A percentile compares a stretch with the other conserved stretches of the same genome.
phyloP scores from a whole-genome alignment of 2,888 invertebrate species.

The Steinernema carpocapsae region DNA sequence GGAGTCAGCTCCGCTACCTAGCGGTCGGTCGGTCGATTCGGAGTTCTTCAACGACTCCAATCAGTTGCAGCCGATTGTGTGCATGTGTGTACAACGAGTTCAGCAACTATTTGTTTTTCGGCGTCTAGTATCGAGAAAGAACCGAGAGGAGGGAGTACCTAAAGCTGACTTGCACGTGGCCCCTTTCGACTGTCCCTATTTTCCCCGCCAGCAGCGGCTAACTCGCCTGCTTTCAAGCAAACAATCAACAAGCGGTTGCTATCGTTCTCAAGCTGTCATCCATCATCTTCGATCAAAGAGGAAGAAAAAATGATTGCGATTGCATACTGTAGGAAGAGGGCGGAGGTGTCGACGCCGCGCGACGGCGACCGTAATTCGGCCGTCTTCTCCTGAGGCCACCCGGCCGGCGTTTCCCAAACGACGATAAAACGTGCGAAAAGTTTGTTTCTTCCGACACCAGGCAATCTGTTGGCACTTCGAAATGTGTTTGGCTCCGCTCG shows the following conservation, averaged over 20 bases:
- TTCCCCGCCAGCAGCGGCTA: not conserved
- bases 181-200: not conserved
- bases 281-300: not conserved
- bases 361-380: constrained; percentile 13
- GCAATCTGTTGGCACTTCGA: no score
- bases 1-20: not conserved
- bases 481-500: not conserved
- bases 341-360: not conserved
- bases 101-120: constrained; percentile 18
- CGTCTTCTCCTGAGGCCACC: constrained; percentile 2
- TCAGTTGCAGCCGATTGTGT: constrained; percentile 12
- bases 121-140: not conserved
- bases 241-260: constrained; percentile 26
- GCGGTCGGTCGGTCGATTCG: not conserved
- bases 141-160: not conserved
- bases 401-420: not conserved
- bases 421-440: not conserved
- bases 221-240: not conserved
- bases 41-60: constrained; percentile 15
- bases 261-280: constrained; percentile 16
- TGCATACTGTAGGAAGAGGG: constrained; percentile 15
- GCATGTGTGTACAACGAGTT: not conserved
- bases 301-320: not conserved
- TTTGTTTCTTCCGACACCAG: not conserved
- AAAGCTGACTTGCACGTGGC: constrained; percentile 16